Base-by-base conservation (phyloP, 2,797 vertebrate genomes). In the Darevskia mixta region DNA sequence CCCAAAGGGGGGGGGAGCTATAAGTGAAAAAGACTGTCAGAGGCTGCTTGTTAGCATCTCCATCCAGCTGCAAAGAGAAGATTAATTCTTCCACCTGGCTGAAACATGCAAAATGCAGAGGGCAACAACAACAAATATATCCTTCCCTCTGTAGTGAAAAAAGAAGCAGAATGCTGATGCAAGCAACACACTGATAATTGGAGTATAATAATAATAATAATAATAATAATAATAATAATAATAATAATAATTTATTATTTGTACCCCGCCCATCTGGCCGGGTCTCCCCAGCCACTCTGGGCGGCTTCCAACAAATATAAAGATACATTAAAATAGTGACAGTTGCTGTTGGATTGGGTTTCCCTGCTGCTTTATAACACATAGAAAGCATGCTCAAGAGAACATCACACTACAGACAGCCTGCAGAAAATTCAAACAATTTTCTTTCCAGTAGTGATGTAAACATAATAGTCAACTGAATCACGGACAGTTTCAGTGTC, bases 381-480 rank as follows among this genome's bases (percentile, higher is more conserved):
- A 32, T 79, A 61, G 72, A 88, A 55, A 55, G 49, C 49, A 76
- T 5, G 7, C 72, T 90, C 86, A 90, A 85, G 29, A 86, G 83
- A 91, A 80, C 0, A 67, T 88, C 88, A 94, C 86, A 79, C 55
- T 27, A 27, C 29, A 85, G 38, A 17, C 69, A 61, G 55, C 17
- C 72, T 17, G 27, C 29, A 82, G 38, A 8, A n/a, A 49, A 71
- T 71, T 17, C 41, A 69, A 83, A 83, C 13, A 17, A 4, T 69
- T 29, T 20, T 2, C 13, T 13, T 32, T 5, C 43, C n/a, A 32
- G 29, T 64, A 27, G 9, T 83, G 69, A 20, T 66, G 7, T 10
- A 41, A 25, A 77, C 43, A 41, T 15, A 43, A 25, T 4, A n/a
- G 6, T 45, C 17, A 49, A 45, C 8, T 29, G 29, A 41, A 61